Base-by-base conservation (phyloP, 2,888 invertebrate species). In the Leptinotarsa haldemani region DNA sequence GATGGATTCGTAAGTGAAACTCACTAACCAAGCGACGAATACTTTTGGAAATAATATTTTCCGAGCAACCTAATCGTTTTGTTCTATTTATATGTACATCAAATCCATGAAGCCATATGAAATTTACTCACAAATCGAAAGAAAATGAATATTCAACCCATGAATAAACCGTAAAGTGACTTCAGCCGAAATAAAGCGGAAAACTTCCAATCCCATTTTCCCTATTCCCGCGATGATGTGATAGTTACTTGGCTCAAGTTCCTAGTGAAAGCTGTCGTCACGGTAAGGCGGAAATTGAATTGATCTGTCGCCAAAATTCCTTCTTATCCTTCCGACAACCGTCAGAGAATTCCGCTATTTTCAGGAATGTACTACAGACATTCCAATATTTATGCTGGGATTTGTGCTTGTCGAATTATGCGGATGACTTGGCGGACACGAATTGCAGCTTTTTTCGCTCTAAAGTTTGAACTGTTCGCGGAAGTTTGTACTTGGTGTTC, bases 191-290 rank as follows among this genome's bases (percentile, higher is more conserved):
- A 40, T 61, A 40, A 61, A 25, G 40, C 40, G 40, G 30, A 25
- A 40, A 61, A 40, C 7, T 61, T 61, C 40, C 61, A 40, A 61
- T n/a, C 30, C 61, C 40, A 61, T 61, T 40, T 61, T 18, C 40
- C 16, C 15, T 61, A 40, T 40, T 61, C 61, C 61, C 61, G 30
- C 61, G 30, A 40, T 25, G 30, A 61, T 25, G 40, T 40, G 61
- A 40, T 61, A 61, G 61, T 61, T 61, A 40, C n/a, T 30, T 40
- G 61, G 61, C 61, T 61, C 25, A 61, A 61, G 16, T 30, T 16
- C 61, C 40, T 40, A 16, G n/a, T 40, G 61, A 30, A 61, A 61
- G 61, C 61, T 61, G 61, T 61, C 61, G 61, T 61, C 61, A 61
- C 25, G 15, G 61, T 61, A 40, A 40, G 61, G 40, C 16, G 61